Conservation (phyloP, 2,113 vertebrate species). For the Xenus cinereus region DNA sequence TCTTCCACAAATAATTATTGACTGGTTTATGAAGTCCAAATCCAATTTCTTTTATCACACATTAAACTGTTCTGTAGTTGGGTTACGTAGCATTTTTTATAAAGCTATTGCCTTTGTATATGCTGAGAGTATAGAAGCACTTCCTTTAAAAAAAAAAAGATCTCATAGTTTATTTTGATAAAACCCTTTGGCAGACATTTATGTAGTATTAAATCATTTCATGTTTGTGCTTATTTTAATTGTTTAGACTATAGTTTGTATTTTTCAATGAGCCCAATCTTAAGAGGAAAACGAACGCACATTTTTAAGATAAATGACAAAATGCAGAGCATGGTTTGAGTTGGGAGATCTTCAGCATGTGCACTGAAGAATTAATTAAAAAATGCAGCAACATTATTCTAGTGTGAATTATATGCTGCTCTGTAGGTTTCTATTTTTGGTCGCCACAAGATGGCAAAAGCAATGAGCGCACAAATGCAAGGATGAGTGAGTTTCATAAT, state of each 20-base stretch:
- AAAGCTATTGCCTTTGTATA: not conserved
- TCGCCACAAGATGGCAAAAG: constrained; percentile 66
- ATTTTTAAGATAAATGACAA: not conserved
- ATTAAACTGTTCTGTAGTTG: not conserved
- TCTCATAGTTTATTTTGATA: not conserved
- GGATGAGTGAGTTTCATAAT: constrained; percentile 46
- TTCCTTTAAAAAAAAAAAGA: not conserved
- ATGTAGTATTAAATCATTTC: not conserved
- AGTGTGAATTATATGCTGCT: constrained; percentile 44
- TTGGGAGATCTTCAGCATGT: not conserved
- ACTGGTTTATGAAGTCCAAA: not conserved
- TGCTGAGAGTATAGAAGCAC: not conserved
- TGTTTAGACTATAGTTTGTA: not conserved
- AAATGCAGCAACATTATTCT: constrained; percentile 25
- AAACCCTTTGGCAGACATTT: not conserved
- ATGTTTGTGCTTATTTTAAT: not conserved
- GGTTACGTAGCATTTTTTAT: not conserved
- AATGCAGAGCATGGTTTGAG: not conserved
- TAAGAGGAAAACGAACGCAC: not conserved
- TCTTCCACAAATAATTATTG: constrained; percentile 20
- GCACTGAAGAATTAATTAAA: constrained; percentile 2
- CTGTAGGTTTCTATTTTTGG: constrained; percentile 52
- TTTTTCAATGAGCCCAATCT: not conserved
- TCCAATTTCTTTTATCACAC: not conserved
- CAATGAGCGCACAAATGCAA: constrained; percentile 46